Conservation (phyloP, 2,113 vertebrate species). For the Aleadryas rufinucha region DNA sequence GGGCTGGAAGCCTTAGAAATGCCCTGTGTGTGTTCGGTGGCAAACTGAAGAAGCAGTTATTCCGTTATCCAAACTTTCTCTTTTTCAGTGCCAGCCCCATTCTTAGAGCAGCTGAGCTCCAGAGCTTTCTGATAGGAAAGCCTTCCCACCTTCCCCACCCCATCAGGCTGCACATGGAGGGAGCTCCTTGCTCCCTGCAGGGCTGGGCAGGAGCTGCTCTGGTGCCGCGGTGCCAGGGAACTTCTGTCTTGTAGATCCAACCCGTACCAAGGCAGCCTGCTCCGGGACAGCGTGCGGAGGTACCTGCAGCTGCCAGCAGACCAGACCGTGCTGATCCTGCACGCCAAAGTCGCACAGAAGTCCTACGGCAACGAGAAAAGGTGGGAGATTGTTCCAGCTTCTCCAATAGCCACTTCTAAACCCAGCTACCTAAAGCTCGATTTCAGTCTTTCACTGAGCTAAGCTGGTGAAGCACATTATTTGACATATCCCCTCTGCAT, state of each 20-base stretch:
- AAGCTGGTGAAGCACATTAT: not conserved
- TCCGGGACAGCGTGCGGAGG: slow-evolving; percentile 67
- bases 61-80: not conserved
- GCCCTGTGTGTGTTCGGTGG: fast-evolving
- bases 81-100: not conserved
- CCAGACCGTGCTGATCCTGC: slow-evolving; percentile 85
- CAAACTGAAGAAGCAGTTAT: not conserved
- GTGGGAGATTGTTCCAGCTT: slow-evolving; percentile 53
- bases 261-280: slow-evolving; percentile 25
- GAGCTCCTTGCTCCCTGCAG: not conserved
- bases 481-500: not conserved
- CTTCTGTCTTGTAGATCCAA: slow-evolving; percentile 33
- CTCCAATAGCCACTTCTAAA: not conserved
- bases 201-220: not conserved
- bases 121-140: not conserved
- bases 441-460: not conserved
- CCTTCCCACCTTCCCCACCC: not conserved
- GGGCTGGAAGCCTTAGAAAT: not conserved
- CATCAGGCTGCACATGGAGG: not conserved
- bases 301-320: slow-evolving; percentile 79
- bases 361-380: slow-evolving; percentile 95
- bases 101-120: not conserved
- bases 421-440: not conserved
- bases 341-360: slow-evolving; percentile 94
- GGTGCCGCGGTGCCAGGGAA: not conserved